Evolutionary conservation across 2,113 vertebrate species (phyloP).

Genomic region (Cromileptes altivelis): DNA sequence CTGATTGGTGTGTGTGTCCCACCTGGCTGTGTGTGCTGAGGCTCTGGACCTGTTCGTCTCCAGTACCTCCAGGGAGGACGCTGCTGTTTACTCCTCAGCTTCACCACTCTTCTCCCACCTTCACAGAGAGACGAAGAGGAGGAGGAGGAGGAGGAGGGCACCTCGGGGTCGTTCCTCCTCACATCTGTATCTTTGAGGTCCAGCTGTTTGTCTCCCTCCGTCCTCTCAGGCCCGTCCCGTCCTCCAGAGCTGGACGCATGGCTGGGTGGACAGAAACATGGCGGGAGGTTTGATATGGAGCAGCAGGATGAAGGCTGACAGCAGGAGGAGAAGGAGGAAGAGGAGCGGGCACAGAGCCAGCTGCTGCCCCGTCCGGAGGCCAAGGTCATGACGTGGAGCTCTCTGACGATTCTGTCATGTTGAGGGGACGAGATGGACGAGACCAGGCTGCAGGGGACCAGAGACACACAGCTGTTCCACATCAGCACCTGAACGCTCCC

Average conservation of each 20-base stretch:
- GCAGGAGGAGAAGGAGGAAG: slow-evolving; percentile 41
- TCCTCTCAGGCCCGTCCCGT: slow-evolving; percentile 11
- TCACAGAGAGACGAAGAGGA: slow-evolving; percentile 58
- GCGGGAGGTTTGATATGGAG: slow-evolving; percentile 67
- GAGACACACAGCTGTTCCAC: slow-evolving; percentile 86
- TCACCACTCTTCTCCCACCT: slow-evolving; percentile 71
- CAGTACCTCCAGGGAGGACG: slow-evolving; percentile 86
- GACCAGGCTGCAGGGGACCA: slow-evolving; percentile 80
- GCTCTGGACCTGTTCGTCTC: slow-evolving; percentile 83
- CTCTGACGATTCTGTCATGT: slow-evolving; percentile 82
- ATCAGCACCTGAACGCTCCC: slow-evolving; percentile 85
- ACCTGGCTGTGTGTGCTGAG: slow-evolving; percentile 84
- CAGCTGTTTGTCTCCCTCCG: slow-evolving; percentile 43
- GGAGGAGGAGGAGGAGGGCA: slow-evolving; percentile 28
- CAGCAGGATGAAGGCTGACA: slow-evolving; percentile 36
- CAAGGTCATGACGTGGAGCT: slow-evolving; percentile 68
- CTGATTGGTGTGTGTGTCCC: slow-evolving; percentile 25
- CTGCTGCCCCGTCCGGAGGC: slow-evolving; percentile 16
- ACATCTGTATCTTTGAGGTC: slow-evolving; percentile 45
- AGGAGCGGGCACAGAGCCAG: slow-evolving; percentile 32
- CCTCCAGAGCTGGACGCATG: slow-evolving; percentile 39
- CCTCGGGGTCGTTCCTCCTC: slow-evolving; percentile 49
- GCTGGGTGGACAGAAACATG: slow-evolving; percentile 50
- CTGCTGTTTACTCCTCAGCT: slow-evolving; percentile 33
- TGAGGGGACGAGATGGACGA: slow-evolving; percentile 82